Base-by-base conservation (phyloP, 2,113 vertebrate genomes). In the Amblyornis subalaris region DNA sequence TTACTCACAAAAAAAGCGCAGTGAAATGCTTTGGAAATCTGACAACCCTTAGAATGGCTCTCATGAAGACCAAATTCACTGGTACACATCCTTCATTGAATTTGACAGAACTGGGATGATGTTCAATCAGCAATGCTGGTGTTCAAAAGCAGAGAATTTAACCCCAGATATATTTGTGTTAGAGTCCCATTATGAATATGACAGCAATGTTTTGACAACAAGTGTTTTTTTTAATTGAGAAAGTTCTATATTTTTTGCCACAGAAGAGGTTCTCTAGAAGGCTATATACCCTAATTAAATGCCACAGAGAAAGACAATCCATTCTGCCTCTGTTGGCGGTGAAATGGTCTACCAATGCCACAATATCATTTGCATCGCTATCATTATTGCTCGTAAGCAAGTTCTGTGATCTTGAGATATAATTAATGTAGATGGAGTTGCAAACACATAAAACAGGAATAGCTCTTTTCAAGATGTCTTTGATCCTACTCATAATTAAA, bases 401-500 rank as follows among this genome's bases (percentile, higher is more conserved):
- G 16, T 95, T 89, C 93, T 96, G 74, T 95, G 94, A 96, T 96
- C 91, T 91, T 79, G 66, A 94, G 88, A 66, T 79, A 77, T 93
- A 96, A 96, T 96, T 96, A 96, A 96, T 85, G 83, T 92, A 78
- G 91, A 89, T 85, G 65, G 57, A 78, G 82, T 89, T 90, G 71
- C 79, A 94, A 60, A 71, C 58, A 84, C 90, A 94, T 91, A 80
- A 96, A 95, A 88, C 84, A 96, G 76, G 54, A 88, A 89, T 58
- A 88, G 71, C 14, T 83, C 87, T 91, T 96, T 95, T 94, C 79
- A 90, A 93, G 86, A 89, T 94, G 61, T 54, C 89, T 96, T 97
- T 97, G 94, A 97, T 96, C 85, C 48, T 94, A 82, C 47, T 82
- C 57, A 44, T 96, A 95, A 97, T 96, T 97, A 96, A 93, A 58